Evolutionary conservation across 2,888 invertebrate species (phyloP).

Genomic region (Prosapia bicincta): DNA sequence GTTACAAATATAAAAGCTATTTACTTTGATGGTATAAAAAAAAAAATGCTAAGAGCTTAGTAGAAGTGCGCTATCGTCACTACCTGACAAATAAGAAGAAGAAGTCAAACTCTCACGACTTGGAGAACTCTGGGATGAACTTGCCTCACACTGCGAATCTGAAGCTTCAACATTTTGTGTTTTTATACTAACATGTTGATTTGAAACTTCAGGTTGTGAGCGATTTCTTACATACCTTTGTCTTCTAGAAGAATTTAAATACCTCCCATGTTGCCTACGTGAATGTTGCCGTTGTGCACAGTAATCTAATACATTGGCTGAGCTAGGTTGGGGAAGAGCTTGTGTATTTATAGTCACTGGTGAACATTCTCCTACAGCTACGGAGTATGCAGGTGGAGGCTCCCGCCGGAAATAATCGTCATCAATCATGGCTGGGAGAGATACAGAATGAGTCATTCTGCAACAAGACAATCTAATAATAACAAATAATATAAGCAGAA

Average conservation of each 20-base stretch:
- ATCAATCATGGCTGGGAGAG: constrained; percentile 36
- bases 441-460: constrained; percentile 35
- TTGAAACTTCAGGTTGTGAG: background rate
- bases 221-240: background rate
- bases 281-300: background rate
- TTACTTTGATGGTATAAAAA: background rate
- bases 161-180: background rate
- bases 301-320: background rate
- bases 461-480: too few species aligned
- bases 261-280: background rate
- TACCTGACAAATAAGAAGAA: constrained; percentile 35
- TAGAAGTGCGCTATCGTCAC: constrained; percentile 19
- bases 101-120: constrained; percentile 40
- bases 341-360: background rate
- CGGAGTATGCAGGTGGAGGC: constrained; percentile 50
- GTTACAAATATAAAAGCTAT: background rate
- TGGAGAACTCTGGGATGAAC: constrained; percentile 38
- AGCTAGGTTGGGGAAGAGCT: background rate
- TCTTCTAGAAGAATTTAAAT: background rate
- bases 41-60: constrained; percentile 19
- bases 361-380: constrained; percentile 44
- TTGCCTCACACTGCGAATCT: constrained; percentile 32
- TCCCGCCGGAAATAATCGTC: constrained; percentile 45
- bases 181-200: background rate
- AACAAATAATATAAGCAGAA: too few species aligned